Percentiles rank a stretch among this genome's conserved stretches.
Evolutionary conservation across 2,888 invertebrate genomes (phyloP).

Genomic region (Himalopsyche anomala): DNA sequence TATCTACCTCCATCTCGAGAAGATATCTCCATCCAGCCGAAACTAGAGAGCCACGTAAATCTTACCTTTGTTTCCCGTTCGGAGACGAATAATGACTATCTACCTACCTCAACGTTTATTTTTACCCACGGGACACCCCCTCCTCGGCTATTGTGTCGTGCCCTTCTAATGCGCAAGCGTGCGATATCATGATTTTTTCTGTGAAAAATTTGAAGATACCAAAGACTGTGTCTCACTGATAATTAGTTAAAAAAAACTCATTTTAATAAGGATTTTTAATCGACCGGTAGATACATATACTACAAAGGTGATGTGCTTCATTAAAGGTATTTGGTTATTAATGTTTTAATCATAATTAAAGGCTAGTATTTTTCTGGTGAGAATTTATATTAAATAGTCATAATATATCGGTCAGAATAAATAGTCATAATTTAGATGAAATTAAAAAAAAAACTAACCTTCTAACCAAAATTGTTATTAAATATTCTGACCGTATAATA

Average conservation of each 20-base stretch:
- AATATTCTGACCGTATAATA: too few relatives aligned
- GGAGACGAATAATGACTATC: slow-evolving; percentile 53
- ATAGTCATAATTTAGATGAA: too few relatives aligned
- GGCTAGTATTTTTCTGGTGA: too few relatives aligned
- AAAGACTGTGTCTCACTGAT: not conserved
- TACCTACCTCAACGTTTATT: slow-evolving; percentile 60
- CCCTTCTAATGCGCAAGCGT: slow-evolving; percentile 41
- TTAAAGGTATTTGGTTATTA: too few relatives aligned
- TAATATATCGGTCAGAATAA: too few relatives aligned
- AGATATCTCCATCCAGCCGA: slow-evolving; percentile 54
- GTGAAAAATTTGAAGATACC: not conserved
- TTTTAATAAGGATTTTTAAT: too few relatives aligned
- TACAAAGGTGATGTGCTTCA: too few relatives aligned
- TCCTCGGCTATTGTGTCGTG: slow-evolving; percentile 29
- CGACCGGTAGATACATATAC: too few relatives aligned
- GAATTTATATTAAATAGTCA: too few relatives aligned
- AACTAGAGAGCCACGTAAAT: slow-evolving; percentile 57
- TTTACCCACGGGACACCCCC: slow-evolving; percentile 42
- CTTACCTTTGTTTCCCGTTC: slow-evolving; percentile 60
- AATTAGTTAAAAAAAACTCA: not conserved
- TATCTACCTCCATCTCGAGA: slow-evolving; percentile 49
- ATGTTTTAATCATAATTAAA: too few relatives aligned
- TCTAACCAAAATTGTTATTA: too few relatives aligned
- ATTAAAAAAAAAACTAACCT: too few relatives aligned
- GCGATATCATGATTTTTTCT: slow-evolving; percentile 17